A percentile compares a stretch with the other conserved stretches of the same genome.
phyloP scores from a whole-genome alignment of 2,113 vertebrate species.

The Sturnus vulgaris region DNA sequence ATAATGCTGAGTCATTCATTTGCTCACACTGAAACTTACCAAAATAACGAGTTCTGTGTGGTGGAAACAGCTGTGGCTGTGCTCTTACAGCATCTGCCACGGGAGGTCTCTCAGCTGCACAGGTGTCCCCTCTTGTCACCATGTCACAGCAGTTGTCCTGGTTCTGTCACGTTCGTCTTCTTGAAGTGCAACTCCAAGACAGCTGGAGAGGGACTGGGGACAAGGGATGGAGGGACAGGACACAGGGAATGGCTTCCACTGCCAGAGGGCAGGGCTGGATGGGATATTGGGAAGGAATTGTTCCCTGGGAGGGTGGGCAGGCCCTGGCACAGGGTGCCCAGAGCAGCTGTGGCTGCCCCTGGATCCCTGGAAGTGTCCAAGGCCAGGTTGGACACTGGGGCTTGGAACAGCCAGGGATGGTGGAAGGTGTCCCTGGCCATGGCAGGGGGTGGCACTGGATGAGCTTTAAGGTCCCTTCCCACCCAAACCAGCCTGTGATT shows the following conservation, averaged over 20 bases:
- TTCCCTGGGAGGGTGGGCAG: not conserved
- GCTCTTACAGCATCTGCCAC: not conserved
- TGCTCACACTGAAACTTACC: not conserved
- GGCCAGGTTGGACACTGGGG: rapidly evolving
- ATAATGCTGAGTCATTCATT: slow-evolving; percentile 31
- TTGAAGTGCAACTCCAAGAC: not conserved
- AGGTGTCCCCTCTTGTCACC: not conserved
- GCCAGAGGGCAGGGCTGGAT: not conserved
- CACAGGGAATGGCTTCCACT: not conserved
- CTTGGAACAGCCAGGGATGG: not conserved
- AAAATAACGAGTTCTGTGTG: rapidly evolving
- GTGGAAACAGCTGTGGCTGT: not conserved
- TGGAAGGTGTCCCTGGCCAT: not conserved
- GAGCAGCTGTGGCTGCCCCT: not conserved
- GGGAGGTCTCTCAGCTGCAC: not conserved
- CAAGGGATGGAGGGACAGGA: not conserved
- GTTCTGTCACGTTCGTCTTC: rapidly evolving
- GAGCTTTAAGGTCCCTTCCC: not conserved
- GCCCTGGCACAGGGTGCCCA: not conserved
- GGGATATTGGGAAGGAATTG: not conserved
- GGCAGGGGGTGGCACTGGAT: rapidly evolving
- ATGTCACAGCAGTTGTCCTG: not conserved
- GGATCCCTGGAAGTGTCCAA: not conserved
- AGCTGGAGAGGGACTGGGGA: not conserved
- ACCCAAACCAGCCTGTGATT: not conserved